phyloP scores from a whole-genome alignment of 2,888 invertebrate genomes.

The Spilarctia lutea region DNA sequence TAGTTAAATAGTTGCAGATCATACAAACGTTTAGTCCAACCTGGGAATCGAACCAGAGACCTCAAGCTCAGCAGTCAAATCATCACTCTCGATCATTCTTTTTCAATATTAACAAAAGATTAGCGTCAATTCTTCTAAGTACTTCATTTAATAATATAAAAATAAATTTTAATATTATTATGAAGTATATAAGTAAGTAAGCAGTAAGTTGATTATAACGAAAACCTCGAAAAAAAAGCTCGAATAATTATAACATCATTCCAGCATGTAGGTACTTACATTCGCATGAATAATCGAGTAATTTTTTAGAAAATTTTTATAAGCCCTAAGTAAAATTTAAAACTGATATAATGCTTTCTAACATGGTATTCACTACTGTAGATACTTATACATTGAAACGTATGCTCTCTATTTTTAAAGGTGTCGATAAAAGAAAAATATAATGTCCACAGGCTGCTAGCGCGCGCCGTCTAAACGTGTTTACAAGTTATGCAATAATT shows the following conservation, averaged over 20 bases:
- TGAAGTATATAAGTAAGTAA: no score
- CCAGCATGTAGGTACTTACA: no score
- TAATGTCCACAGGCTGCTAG: slow-evolving; percentile 65
- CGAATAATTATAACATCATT: no score
- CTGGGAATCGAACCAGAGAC: no score
- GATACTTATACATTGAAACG: slow-evolving; percentile 52
- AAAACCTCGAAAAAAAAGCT: no score
- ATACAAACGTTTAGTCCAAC: no score
- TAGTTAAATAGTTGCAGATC: no score
- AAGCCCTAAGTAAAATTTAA: slow-evolving; percentile 13
- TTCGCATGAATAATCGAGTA: no score
- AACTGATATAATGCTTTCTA: slow-evolving; percentile 32
- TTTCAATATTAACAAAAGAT: neutral
- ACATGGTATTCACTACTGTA: slow-evolving; percentile 31
- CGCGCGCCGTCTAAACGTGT: slow-evolving; percentile 76
- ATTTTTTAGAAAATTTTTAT: no score
- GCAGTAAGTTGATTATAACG: no score
- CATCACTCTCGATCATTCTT: neutral
- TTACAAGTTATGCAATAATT: slow-evolving; percentile 85
- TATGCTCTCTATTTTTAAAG: slow-evolving; percentile 61
- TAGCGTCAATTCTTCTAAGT: neutral
- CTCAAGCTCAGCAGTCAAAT: no score
- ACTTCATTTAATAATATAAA: neutral
- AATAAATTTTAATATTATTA: no score
- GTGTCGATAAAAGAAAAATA: slow-evolving; percentile 69